A percentile compares a stretch with the other conserved stretches of the same genome.
Evolutionary conservation across 2,113 vertebrate species (phyloP).

Genomic region (Elanus axillaris): DNA sequence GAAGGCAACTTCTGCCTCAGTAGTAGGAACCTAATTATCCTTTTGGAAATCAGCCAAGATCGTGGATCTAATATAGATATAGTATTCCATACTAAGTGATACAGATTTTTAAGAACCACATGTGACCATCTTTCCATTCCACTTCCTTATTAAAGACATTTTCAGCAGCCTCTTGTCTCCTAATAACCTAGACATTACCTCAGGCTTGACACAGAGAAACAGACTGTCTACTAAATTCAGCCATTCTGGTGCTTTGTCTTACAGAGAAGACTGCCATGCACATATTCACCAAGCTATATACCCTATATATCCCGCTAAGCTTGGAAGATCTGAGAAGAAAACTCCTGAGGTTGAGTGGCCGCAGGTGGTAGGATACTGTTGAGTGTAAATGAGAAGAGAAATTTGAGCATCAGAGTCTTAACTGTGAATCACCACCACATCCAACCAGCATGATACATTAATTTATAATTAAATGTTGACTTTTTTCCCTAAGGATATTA

Average conservation of each 20-base stretch:
- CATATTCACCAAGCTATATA: not conserved
- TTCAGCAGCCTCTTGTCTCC: not conserved
- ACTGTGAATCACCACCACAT: not conserved
- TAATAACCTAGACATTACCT: not conserved
- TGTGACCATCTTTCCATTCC: not conserved
- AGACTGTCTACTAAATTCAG: not conserved
- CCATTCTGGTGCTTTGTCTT: not conserved
- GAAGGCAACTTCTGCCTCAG: not conserved
- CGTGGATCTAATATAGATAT: not conserved
- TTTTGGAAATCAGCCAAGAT: not conserved
- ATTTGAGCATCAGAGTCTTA: not conserved
- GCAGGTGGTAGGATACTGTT: not conserved
- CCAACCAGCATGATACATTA: not conserved
- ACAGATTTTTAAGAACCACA: not conserved
- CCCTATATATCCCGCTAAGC: not conserved
- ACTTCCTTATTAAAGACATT: not conserved
- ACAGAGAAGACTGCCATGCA: not conserved
- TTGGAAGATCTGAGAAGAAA: not conserved
- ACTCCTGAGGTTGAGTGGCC: not conserved
- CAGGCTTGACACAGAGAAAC: not conserved
- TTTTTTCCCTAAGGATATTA: not conserved
- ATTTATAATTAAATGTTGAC: constrained; percentile 37
- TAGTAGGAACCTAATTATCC: not conserved
- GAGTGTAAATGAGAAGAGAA: not conserved
- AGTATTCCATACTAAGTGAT: not conserved